Base-by-base conservation (phyloP, 2,888 invertebrate species). In the Dynastes maya region DNA sequence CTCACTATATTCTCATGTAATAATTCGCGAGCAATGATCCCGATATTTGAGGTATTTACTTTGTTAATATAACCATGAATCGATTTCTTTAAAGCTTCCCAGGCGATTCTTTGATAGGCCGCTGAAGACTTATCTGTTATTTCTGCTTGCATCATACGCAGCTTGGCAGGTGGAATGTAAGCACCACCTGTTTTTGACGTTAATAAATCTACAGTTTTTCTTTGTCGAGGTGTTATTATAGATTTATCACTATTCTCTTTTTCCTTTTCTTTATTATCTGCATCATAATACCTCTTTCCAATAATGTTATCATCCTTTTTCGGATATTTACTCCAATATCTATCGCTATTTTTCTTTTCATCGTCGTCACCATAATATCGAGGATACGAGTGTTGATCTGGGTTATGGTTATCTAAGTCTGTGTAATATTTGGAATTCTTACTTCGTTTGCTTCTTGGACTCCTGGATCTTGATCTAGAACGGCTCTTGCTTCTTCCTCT, bases 21-120 rank as follows among this genome's bases (percentile, higher is more conserved):
- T 37, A 99, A 88, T 87, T 99, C 96, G 77, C 95, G 91, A 0
- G 98, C 96, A 78, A 99, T 97, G 74, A 96, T 93, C 0, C 94
- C 95, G 81, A 99, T 96, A 87, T 99, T 99, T 13, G 97, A 95
- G 0, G 96, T 96, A 87, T 99, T 99, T 0, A 99, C 95, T 91
- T 99, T 99, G 90, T 99, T 99, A 79, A 99, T 97, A 83, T 96
- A 95, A 83, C 99, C 99, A 86, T 99, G 98, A 82, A 99, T 96
- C 8, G 98, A 98, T 88, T 99, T 99, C 88, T 99, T 99, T 29
- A 99, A 89, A 0, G 98, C 98, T 90, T 99, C 99, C 99, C 99
- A 99, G 0, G 99, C 96, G 70, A 99, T 94, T 83, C 99, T 91
- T 88, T 99, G 99, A 89, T 97, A 99, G 1, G 97, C 96, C 32